These are phyloP conservation scores for Drosophila ezoana DNA, from an alignment of 2,888 invertebrate genomes.

Conservation along the genomic window DNA sequence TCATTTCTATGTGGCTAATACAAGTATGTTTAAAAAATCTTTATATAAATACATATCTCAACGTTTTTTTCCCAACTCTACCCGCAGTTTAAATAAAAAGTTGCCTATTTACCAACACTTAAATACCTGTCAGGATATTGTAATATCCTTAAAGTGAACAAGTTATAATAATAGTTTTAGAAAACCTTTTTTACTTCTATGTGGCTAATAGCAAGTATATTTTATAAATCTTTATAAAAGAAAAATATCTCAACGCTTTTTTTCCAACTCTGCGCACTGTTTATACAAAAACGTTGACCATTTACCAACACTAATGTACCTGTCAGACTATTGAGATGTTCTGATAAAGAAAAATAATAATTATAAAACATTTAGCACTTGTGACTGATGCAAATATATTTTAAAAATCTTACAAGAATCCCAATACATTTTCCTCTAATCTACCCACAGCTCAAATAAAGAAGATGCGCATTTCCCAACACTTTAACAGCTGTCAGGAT, in stretches of 20 bases:
- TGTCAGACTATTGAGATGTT: slow-evolving; percentile 5
- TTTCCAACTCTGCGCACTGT: background rate
- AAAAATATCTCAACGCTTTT: no score
- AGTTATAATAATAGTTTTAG: no score
- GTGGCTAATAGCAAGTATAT: no score
- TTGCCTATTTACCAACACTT: slow-evolving; percentile 4
- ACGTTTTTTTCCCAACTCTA: background rate
- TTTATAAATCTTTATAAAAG: no score
- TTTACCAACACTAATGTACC: slow-evolving; percentile 3
- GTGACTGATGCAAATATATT: no score
- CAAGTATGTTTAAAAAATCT: no score
- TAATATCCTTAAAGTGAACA: background rate
- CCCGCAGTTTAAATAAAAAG: background rate
- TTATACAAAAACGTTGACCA: background rate
- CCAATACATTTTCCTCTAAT: background rate
- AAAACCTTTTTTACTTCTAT: no score
- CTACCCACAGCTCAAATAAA: background rate
- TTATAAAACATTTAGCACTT: no score
- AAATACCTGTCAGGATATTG: background rate
- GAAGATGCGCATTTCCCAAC: slow-evolving; percentile 5
- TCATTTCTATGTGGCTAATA: no score
- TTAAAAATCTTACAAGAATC: no score
- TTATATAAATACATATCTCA: no score
- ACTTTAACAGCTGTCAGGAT: background rate
- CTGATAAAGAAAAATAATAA: no score